Base-by-base conservation (phyloP, 2,113 vertebrate species). In the Apus apus region DNA sequence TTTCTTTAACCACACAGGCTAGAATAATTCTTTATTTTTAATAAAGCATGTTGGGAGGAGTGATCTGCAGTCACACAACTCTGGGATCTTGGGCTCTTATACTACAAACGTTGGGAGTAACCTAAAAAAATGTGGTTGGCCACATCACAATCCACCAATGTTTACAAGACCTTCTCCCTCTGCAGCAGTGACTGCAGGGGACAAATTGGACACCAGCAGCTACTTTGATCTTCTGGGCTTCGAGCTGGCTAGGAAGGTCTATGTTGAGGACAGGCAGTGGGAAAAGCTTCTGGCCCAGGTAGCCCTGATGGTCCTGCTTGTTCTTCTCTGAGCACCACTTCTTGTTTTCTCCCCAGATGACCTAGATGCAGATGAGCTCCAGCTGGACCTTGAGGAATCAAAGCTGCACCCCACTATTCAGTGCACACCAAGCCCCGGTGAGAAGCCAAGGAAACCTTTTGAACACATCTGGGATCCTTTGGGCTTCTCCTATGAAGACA, bases 401-500 rank as follows among this genome's bases (percentile, higher is more conserved):
- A 99, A 99, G 98, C 96, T 98, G 27, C 98, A 98, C 43, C 97
- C 98, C 65, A 98, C 98, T 61, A 97, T 99, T 94, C 99, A 99
- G 95, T 99, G 99, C 85, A 99, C 98, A 2, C 99, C 99, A 5
- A 96, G 95, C 68, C 99, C 99, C 27, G 99, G 99, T 99, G 97
- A 97, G 97, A 79, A 27, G 34, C n/a, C 71, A 75, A n/a, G 64
- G 53, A 82, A 93, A 54, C 6, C 6, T 30, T 46, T 32, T 25
- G 54, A 72, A 48, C 12, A 38, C 11, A 85, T 8, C 3, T 71
- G 61, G 21, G 16, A 72, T 46, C 53, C n/a, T 82, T 4, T 60
- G 26, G 71, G n/a, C 34, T 83, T 56, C 50, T 43, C 40, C 40
- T 43, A 43, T 43, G 40, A 43, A 43, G 40, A 43, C 40, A 43